Percentiles rank a stretch among this genome's conserved stretches.
Conservation (phyloP, 2,113 vertebrate genomes). For the Rhagologus leucostigma region DNA sequence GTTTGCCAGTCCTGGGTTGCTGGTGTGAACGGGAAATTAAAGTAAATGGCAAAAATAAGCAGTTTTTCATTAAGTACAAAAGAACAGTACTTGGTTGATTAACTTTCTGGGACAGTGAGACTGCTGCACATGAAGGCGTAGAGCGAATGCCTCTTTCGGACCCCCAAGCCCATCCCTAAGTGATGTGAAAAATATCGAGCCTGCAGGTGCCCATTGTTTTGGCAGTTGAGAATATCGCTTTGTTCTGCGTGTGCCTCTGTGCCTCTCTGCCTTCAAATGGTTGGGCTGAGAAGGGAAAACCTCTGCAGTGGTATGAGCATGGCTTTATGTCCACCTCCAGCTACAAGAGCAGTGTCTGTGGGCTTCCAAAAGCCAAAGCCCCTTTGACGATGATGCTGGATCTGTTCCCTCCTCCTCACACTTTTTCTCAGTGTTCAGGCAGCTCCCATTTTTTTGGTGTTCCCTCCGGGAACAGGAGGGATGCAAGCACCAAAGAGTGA, state of each 20-base stretch:
- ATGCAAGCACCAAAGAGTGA: neutral
- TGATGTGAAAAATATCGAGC: accelerated
- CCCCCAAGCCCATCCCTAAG: neutral
- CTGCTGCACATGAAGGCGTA: neutral
- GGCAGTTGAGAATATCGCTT: neutral
- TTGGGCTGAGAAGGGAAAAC: neutral
- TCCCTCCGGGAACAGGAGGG: neutral
- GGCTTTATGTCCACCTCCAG: accelerated
- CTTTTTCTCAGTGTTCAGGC: neutral
- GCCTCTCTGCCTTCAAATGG: neutral
- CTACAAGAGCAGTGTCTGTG: neutral
- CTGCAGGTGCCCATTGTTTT: neutral
- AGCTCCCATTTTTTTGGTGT: neutral
- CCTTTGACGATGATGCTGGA: neutral
- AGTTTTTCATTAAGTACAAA: neutral
- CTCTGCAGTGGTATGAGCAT: accelerated
- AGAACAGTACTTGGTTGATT: neutral
- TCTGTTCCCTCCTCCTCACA: neutral
- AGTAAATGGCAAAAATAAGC: neutral
- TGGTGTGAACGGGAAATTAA: accelerated
- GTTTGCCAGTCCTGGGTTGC: neutral
- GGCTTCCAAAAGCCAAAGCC: neutral
- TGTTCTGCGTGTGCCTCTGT: accelerated
- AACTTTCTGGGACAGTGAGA: neutral
- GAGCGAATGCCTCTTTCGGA: neutral